phyloP scores from a whole-genome alignment of 1,140 invertebrate species.

The Lerema accius region DNA sequence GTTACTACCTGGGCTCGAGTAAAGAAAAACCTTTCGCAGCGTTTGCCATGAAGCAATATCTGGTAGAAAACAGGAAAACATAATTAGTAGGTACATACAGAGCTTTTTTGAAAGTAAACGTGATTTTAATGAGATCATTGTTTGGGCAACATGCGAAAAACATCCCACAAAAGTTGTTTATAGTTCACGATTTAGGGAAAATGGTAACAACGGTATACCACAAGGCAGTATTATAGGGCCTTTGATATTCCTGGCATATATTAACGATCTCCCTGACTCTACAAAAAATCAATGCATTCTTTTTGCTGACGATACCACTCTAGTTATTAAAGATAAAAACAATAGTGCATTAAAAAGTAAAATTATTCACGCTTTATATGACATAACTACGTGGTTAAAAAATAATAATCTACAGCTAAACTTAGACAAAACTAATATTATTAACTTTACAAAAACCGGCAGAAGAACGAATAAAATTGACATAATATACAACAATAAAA shows the following conservation, averaged over 20 bases:
- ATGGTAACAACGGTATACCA: background rate
- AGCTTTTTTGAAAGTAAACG: slow-evolving; percentile 18
- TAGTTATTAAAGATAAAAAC: background rate
- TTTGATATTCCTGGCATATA: background rate
- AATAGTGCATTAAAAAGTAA: background rate
- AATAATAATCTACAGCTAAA: background rate
- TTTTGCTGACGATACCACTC: background rate
- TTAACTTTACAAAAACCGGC: background rate
- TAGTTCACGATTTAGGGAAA: background rate
- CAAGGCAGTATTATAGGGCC: background rate
- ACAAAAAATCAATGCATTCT: background rate
- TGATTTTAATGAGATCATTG: slow-evolving; percentile 42
- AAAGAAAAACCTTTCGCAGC: slow-evolving; percentile 18
- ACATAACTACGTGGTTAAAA: background rate
- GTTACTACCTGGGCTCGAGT: slow-evolving; percentile 5
- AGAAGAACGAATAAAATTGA: background rate
- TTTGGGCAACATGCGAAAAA: no score
- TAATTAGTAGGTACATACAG: slow-evolving; percentile 10
- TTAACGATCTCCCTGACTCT: background rate
- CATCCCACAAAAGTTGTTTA: background rate
- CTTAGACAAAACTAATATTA: background rate
- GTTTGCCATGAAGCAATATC: slow-evolving; percentile 31
- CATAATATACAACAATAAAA: background rate
- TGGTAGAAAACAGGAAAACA: slow-evolving; percentile 35
- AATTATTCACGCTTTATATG: background rate